Evolutionary conservation across 2,888 invertebrate genomes (phyloP).

Genomic region (Aplocera efformata): DNA sequence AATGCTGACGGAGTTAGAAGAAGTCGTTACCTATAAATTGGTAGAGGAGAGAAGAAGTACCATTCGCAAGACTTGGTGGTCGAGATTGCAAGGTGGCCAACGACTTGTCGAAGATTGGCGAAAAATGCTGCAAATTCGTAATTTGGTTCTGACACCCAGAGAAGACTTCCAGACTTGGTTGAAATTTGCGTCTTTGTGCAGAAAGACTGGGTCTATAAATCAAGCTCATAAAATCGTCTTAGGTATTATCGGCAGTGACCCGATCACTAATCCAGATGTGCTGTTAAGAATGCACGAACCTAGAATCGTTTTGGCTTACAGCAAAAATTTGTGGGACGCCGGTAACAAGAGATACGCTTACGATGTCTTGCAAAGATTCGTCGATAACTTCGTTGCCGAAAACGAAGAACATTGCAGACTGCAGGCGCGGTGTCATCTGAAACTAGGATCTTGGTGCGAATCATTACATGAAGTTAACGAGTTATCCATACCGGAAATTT

Average conservation of each 20-base stretch:
- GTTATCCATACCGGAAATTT: conserved; percentile 86
- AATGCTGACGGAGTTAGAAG: conserved; percentile 97
- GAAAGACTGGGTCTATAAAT: conserved; percentile 93
- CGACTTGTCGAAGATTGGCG: conserved; percentile 99
- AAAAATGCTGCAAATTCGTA: conserved; percentile 95
- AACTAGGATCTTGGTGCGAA: conserved; percentile 97
- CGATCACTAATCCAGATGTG: conserved; percentile 83
- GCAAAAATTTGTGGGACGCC: conserved; percentile 96
- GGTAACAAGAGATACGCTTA: conserved; percentile 88
- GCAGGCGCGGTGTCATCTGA: conserved; percentile 92
- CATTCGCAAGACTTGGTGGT: conserved; percentile 95
- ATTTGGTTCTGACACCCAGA: conserved; percentile 93
- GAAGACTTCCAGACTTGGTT: conserved; percentile 98
- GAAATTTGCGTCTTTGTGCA: conserved; percentile 97
- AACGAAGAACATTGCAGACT: conserved; percentile 79
- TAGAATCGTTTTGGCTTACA: conserved; percentile 95
- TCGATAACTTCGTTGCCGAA: conserved; percentile 76
- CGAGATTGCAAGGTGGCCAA: conserved; percentile 95
- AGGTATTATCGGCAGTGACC: conserved; percentile 90
- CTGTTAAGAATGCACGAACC: conserved; percentile 88
- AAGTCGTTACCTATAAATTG: conserved; percentile 97
- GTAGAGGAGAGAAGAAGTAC: conserved; percentile 93
- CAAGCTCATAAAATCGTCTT: conserved; percentile 96
- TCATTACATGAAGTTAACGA: conserved; percentile 91
- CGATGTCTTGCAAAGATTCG: conserved; percentile 88